Evolutionary conservation across 2,888 invertebrate species (phyloP).

Genomic region (Salticus scenicus): DNA sequence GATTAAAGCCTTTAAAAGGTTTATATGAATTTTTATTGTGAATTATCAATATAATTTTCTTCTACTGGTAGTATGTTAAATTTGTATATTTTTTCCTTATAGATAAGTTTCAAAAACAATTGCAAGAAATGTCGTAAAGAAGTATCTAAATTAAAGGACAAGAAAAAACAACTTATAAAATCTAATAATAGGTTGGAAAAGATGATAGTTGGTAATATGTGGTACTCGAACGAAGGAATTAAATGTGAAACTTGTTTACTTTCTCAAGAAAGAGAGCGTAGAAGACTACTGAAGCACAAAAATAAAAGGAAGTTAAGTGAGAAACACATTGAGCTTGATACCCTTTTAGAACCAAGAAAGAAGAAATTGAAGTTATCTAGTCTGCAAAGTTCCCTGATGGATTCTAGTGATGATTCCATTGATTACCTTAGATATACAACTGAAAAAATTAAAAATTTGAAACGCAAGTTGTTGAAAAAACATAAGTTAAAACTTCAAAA

Average conservation of each 20-base stretch:
- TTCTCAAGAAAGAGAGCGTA: conserved; percentile 56
- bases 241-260: conserved; percentile 58
- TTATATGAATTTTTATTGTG: too few species aligned
- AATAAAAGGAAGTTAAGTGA: conserved; percentile 57
- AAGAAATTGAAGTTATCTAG: conserved; percentile 53
- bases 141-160: conserved; percentile 48
- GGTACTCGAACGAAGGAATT: conserved; percentile 57
- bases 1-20: too few species aligned
- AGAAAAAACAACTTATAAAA: conserved; percentile 44
- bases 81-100: conserved; percentile 1
- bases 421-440: conserved; percentile 51
- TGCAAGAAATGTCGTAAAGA: conserved; percentile 64
- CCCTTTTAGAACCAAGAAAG: conserved; percentile 47
- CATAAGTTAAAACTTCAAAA: conserved; percentile 65
- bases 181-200: conserved; percentile 59
- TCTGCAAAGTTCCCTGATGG: conserved; percentile 50
- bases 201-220: conserved; percentile 45
- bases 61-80: neutral
- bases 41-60: too few species aligned
- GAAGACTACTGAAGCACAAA: conserved; percentile 54
- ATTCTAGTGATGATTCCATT: conserved; percentile 62
- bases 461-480: conserved; percentile 51
- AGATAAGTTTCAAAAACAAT: conserved; percentile 51
- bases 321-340: conserved; percentile 50
- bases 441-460: conserved; percentile 55